phyloP scores from a whole-genome alignment of 1,140 invertebrate genomes.

The Antheraea mylitta region DNA sequence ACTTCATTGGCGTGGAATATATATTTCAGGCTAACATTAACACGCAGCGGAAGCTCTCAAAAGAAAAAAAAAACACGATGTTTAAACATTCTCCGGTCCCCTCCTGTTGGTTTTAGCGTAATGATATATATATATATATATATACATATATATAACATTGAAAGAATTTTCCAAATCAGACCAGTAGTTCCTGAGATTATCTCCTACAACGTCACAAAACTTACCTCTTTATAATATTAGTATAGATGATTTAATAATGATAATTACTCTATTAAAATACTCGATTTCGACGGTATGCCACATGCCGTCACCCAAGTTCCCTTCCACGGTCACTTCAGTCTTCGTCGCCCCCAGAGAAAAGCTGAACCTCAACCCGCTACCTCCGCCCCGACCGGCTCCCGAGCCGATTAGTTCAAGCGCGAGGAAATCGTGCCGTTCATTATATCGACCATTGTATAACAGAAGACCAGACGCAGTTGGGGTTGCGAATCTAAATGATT shows the following conservation, averaged over 20 bases:
- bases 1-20: no score
- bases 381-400: slow-evolving; percentile 80
- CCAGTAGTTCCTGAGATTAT: no score
- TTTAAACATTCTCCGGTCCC: no score
- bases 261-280: slow-evolving; percentile 90
- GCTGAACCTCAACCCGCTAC: slow-evolving; percentile 90
- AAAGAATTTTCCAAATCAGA: no score
- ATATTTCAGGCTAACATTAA: no score
- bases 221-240: no score
- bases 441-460: slow-evolving; percentile 97
- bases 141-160: no score
- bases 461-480: slow-evolving; percentile 90
- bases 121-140: no score
- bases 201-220: no score
- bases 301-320: slow-evolving; percentile 91
- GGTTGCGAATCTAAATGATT: slow-evolving; percentile 87
- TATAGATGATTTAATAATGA: neutral
- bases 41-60: no score
- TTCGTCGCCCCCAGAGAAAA: slow-evolving; percentile 92
- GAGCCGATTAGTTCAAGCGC: slow-evolving; percentile 91
- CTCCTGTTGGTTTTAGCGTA: no score
- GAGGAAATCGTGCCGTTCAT: slow-evolving; percentile 96
- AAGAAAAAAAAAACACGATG: no score
- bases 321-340: slow-evolving; percentile 85
- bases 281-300: slow-evolving; percentile 96